A percentile compares a stretch with the other conserved stretches of the same genome.
These are phyloP conservation scores for Drosophila koepferae DNA, from an alignment of 2,888 invertebrate species.

Conservation along the genomic window DNA sequence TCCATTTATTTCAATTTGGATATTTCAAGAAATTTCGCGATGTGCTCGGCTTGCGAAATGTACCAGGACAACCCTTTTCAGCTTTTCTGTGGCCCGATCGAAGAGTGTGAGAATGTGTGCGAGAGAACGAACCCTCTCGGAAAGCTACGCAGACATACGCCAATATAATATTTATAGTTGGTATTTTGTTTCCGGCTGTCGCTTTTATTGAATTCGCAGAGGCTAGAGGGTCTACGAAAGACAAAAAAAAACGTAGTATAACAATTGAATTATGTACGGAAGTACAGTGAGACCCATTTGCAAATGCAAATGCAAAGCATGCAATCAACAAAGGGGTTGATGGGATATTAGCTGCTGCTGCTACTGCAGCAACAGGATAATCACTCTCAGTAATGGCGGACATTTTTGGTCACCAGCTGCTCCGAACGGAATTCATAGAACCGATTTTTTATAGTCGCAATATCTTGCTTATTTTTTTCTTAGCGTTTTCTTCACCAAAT, in stretches of 20 bases:
- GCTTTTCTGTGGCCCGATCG: conserved; percentile 35
- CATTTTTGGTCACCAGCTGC: conserved; percentile 45
- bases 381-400: conserved; percentile 46
- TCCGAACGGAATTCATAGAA: conserved; percentile 10
- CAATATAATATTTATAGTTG: conserved; percentile 80
- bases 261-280: conserved; percentile 63
- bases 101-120: conserved; percentile 16
- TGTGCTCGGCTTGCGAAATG: conserved; percentile 33
- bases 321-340: conserved; percentile 54
- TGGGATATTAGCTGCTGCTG: conserved; percentile 37
- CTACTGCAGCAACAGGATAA: conserved; percentile 66
- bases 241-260: conserved; percentile 22
- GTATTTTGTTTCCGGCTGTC: conserved; percentile 73
- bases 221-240: conserved; percentile 31
- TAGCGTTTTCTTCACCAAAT: conserved; percentile 41
- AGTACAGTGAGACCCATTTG: conserved; percentile 47
- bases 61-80: conserved; percentile 69
- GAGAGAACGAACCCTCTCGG: conserved; percentile 28
- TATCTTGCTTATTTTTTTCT: conserved; percentile 2
- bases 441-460: conserved; percentile 7
- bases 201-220: conserved; percentile 66
- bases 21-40: conserved; percentile 34
- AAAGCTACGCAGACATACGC: conserved; percentile 57
- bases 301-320: conserved; percentile 55
- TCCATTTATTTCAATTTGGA: conserved; percentile 58